These are phyloP conservation scores for Apis florea DNA, from an alignment of 1,140 invertebrate genomes.

Conservation along the genomic window DNA sequence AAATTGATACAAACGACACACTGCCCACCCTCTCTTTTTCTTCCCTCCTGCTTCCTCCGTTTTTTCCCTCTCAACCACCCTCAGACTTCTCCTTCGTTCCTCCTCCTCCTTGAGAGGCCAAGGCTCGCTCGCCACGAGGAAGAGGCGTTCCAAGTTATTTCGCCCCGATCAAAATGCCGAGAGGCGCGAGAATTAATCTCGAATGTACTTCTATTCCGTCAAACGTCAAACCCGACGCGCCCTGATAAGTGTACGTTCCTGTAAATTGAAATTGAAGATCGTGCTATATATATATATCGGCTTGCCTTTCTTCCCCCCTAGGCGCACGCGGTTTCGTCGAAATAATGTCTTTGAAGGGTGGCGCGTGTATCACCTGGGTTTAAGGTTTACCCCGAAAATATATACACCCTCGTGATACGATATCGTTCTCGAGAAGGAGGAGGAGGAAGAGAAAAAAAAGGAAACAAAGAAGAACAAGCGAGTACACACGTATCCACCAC, in stretches of 20 bases:
- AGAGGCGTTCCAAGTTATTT: conserved; percentile 61
- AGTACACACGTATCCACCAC: background rate
- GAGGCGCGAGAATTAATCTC: conserved; percentile 62
- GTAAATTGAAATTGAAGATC: conserved; percentile 65
- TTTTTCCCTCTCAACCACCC: background rate
- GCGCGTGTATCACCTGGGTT: no score
- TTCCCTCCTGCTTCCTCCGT: background rate
- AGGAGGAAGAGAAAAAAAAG: no score
- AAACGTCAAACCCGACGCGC: conserved; percentile 59
- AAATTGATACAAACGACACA: conserved; percentile 74
- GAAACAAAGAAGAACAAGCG: background rate
- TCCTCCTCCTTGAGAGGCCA: background rate
- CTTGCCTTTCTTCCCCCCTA: conserved; percentile 11
- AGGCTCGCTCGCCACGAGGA: conserved; percentile 1
- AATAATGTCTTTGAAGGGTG: background rate
- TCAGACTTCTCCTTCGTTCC: conserved; percentile 9
- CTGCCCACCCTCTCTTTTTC: conserved; percentile 47
- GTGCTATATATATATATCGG: background rate
- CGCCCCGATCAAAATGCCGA: conserved; percentile 62
- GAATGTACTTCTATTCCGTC: conserved; percentile 59
- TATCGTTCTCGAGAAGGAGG: no score
- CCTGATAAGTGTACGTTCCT: conserved; percentile 58
- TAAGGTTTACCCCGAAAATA: no score
- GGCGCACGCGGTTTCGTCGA: conserved; percentile 13
- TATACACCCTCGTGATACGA: background rate